Evolutionary conservation across 2,797 vertebrate genomes (phyloP), one percentile per base, ranked within the genome.

Genomic region (Cheirogaleus major): DNA sequence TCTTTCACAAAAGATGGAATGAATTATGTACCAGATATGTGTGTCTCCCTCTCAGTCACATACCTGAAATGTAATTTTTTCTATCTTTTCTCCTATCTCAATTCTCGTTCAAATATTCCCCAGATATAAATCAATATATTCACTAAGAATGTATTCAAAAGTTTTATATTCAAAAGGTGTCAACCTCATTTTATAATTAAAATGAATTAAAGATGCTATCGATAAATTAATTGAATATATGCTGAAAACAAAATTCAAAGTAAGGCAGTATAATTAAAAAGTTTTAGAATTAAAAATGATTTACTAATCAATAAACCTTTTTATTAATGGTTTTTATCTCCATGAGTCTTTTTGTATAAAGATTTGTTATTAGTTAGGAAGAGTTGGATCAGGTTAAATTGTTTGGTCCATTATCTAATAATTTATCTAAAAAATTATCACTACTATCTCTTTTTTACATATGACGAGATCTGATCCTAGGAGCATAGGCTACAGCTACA

Each of bases 111-210:
- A 91, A 41, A 27, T 89, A 72, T 57, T 67, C 30, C 63, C 45
- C 70, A 72, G 13, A 12, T 55, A 15, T 45, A 35, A 81, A 41
- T 48, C 48, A 72, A 67, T 67, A 6, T 7, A 48, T 65, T 17
- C 59, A 3, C 48, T 59, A 57, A 88, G 8, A 72, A 48, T n/a
- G 52, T 27, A 35, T 38, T 67, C 14, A 86, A 87, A 92, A 78
- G 27, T 50, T 2, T 57, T 61, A 85, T 41, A 35, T 65, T 65
- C 17, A 65, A 18, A 65, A 65, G 63, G 17, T n/a, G 30, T 20
- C 35, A 27, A n/a, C 35, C 7, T 95, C 22, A 94, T 61, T 91
- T 89, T 89, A 63, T n/a, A 76, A 73, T 43, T 86, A 35, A 91
- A 61, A 89, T 32, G 7, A 92, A 43, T 70, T 85, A 13, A 82